phyloP scores from a whole-genome alignment of 1,140 invertebrate genomes.

The Drosophila pandora region DNA sequence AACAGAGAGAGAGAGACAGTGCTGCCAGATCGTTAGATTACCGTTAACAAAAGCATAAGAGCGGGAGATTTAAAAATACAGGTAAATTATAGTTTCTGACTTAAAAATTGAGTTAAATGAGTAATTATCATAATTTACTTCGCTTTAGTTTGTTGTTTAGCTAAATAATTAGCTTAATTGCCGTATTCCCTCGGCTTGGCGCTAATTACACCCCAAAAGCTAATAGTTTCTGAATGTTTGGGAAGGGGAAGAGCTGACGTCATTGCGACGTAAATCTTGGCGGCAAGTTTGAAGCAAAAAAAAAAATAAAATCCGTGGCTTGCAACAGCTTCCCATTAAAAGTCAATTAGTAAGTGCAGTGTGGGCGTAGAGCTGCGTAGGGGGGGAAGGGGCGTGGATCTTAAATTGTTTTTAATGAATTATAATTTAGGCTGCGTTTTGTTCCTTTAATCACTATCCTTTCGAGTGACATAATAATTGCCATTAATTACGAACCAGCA shows the following conservation, averaged over 20 bases:
- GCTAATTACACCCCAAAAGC: conserved; percentile 27
- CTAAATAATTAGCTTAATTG: conserved; percentile 23
- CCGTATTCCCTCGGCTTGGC: not conserved
- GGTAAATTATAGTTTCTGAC: too few relatives aligned
- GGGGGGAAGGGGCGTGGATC: not conserved
- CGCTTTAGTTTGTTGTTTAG: not conserved
- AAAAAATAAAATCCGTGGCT: conserved; percentile 3
- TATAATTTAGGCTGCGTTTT: conserved; percentile 19
- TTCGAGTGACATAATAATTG: conserved; percentile 36
- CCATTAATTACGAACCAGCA: conserved; percentile 38
- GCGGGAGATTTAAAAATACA: not conserved
- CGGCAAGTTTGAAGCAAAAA: not conserved
- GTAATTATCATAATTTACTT: too few relatives aligned
- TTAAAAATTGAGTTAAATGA: too few relatives aligned
- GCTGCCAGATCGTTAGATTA: too few relatives aligned
- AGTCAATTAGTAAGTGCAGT: conserved; percentile 18
- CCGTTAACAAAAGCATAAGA: too few relatives aligned
- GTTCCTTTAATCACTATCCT: conserved; percentile 19
- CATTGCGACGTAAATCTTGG: not conserved
- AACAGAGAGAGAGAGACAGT: too few relatives aligned
- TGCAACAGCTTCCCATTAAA: conserved; percentile 25
- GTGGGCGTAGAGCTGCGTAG: not conserved
- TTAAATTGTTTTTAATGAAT: not conserved
- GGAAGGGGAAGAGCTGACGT: conserved; percentile 20
- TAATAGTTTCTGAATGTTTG: conserved; percentile 10